Evolutionary conservation across 1,140 invertebrate species (phyloP).

Genomic region (Copidosoma floridanum): DNA sequence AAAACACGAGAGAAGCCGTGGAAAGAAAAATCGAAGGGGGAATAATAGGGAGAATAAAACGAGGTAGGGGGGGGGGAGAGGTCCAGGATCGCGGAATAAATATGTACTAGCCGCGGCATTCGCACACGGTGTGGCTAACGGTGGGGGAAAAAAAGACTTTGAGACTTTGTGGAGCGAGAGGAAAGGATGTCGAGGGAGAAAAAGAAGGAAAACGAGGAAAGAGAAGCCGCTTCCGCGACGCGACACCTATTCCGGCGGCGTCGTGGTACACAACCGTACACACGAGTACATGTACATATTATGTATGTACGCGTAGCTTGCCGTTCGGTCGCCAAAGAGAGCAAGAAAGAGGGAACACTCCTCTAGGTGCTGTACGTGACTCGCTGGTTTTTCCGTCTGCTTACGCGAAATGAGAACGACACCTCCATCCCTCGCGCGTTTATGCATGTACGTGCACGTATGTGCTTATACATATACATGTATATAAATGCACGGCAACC

Average conservation of each 20-base stretch:
- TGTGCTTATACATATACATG: not conserved
- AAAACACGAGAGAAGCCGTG: too few species aligned
- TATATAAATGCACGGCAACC: not conserved
- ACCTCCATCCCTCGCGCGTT: conserved; percentile 1
- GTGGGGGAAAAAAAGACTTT: not conserved
- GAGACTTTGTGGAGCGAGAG: not conserved
- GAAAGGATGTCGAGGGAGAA: not conserved
- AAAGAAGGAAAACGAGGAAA: not conserved
- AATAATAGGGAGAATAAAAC: too few species aligned
- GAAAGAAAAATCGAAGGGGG: too few species aligned
- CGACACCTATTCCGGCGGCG: conserved; percentile 12
- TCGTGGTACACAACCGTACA: not conserved
- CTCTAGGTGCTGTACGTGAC: conserved; percentile 8
- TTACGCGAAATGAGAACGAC: conserved; percentile 26
- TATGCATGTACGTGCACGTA: too few species aligned
- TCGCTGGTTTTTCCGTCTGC: conserved; percentile 8
- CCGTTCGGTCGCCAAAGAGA: too few species aligned
- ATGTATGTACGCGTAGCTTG: too few species aligned
- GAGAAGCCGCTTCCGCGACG: not conserved
- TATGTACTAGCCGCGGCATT: not conserved
- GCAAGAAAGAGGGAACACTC: too few species aligned
- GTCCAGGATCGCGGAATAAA: too few species aligned
- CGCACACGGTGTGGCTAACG: not conserved
- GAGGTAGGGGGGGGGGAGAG: too few species aligned
- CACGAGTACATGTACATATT: too few species aligned